These are phyloP conservation scores for Drosophila ustulata DNA, from an alignment of 2,888 invertebrate genomes.

Conservation along the genomic window DNA sequence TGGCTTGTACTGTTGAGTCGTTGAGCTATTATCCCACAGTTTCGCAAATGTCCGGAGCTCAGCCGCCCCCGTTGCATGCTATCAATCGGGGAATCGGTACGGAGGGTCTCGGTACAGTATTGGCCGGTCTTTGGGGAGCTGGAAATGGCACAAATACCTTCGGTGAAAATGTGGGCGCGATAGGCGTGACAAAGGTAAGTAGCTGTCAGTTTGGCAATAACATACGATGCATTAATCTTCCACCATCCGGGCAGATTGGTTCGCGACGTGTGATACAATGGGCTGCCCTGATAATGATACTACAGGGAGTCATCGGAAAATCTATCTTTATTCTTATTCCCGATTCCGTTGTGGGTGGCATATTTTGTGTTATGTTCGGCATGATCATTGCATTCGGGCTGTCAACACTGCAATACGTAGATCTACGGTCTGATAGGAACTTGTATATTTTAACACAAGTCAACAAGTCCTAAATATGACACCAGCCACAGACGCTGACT, in stretches of 20 bases:
- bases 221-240: neutral
- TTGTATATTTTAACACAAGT: conserved; percentile 88
- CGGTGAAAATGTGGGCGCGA: conserved; percentile 95
- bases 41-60: conserved; percentile 92
- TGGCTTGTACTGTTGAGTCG: conserved; percentile 92
- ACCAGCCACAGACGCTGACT: no score
- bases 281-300: conserved; percentile 90
- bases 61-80: conserved; percentile 93
- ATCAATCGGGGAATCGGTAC: conserved; percentile 94
- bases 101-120: conserved; percentile 93
- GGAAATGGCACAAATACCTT: conserved; percentile 96
- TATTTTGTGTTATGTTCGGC: conserved; percentile 93
- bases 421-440: conserved; percentile 93
- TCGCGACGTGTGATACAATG: conserved; percentile 92
- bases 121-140: conserved; percentile 93
- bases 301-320: conserved; percentile 91
- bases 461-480: no score
- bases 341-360: conserved; percentile 92
- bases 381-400: conserved; percentile 93
- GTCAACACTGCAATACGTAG: conserved; percentile 92
- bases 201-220: neutral
- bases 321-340: conserved; percentile 92
- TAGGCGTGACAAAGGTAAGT: conserved; percentile 92
- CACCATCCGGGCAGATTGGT: conserved; percentile 87
- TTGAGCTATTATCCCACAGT: conserved; percentile 97